Base-by-base conservation (phyloP, 1,140 invertebrate species). In the Euwallacea similis region DNA sequence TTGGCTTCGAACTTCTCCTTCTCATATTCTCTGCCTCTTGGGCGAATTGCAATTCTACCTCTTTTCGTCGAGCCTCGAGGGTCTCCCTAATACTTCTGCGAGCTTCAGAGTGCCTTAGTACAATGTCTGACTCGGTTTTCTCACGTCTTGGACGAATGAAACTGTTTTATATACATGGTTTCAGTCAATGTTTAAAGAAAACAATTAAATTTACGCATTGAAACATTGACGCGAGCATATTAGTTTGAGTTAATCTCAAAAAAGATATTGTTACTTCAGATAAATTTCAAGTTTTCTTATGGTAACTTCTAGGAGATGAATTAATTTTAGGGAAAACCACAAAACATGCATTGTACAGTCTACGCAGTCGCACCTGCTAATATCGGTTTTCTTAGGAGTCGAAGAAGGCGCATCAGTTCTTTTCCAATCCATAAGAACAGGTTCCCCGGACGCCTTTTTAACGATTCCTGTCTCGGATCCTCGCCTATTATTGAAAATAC, bases 101-200 rank as follows among this genome's bases (percentile, higher is more conserved):
- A 73, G 79, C 76, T 76, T 82, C 82, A 76, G 86, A 81, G 85
- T 87, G 89, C 73, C 88, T 85, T 77, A 89, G 87, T 46, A 92
- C 87, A 78, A 93, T 92, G 80, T 93, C 91, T 66, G 91, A 92
- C 82, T 94, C 92, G 76, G 92, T 93, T 83, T 93, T 93, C 85
- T 94, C 91, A 73, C 92, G 85, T 75, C 92, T 86, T 15, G 90
- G 91, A 76, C 87, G 85, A 72, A 88, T 53, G 8, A 79, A 73
- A 72, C 75, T 78, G 42, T 73, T 65, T 70, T 58, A 53, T 56
- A 60, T 65, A 33, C 4, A 33, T 33, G 21, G 47, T 59, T 65
- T 64, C 60, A 44, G 53, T 16, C 43, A 53, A 53, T 15, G 50
- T 15, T 53, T 15, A 53, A 33, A 33, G 21, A 33, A 33, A 33